Conservation (phyloP, 2,888 invertebrate species). For the Cosmia pyralina region DNA sequence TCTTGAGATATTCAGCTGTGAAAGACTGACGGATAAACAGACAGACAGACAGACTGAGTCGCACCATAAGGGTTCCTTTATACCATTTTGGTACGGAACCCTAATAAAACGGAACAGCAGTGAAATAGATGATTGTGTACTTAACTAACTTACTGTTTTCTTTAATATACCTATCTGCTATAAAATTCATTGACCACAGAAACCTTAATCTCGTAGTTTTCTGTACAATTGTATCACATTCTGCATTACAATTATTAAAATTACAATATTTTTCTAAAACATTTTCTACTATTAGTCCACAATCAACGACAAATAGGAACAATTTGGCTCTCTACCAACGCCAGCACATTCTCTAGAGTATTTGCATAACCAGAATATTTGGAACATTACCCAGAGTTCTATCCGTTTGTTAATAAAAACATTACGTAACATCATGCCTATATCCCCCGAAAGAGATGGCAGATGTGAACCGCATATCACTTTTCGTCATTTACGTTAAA, state of each 20-base stretch:
- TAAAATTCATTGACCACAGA: neutral
- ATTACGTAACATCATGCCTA: neutral
- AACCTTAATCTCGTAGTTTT: neutral
- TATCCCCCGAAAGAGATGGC: neutral
- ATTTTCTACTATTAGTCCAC: neutral
- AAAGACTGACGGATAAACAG: too few species aligned
- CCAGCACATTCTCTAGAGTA: neutral
- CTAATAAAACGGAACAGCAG: neutral
- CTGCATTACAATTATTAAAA: neutral
- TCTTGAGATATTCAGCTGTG: too few species aligned
- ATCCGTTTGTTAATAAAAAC: neutral
- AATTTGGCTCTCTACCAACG: constrained; percentile 28
- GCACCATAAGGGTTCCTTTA: too few species aligned
- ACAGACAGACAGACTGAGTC: too few species aligned
- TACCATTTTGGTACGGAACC: too few species aligned
- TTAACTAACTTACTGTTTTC: neutral
- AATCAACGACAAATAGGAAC: neutral
- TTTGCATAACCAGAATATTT: constrained; percentile 11
- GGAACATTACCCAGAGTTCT: neutral
- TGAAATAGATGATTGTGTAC: neutral
- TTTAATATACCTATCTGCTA: neutral
- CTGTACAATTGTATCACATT: neutral
- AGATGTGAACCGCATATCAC: neutral
- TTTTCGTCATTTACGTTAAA: too few species aligned
- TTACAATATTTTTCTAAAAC: neutral